phyloP scores from a whole-genome alignment of 2,113 vertebrate genomes.

The Brachirus orientalis region DNA sequence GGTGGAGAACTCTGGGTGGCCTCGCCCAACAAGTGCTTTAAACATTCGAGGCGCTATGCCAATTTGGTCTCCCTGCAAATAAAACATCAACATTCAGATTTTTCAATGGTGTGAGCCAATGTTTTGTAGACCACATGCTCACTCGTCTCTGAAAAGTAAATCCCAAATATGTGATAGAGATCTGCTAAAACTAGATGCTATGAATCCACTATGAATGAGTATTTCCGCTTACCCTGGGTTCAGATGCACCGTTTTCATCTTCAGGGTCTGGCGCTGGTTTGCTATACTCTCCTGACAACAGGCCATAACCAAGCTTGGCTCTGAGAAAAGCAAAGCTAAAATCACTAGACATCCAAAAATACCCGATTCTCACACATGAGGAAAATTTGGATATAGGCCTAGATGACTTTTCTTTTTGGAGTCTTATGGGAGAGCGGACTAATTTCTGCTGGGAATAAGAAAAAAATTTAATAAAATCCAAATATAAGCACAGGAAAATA shows the following conservation, averaged over 20 bases:
- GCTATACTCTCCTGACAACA: conserved; percentile 96
- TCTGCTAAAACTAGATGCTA: conserved; percentile 8
- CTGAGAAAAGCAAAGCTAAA: conserved; percentile 73
- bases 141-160: conserved; percentile 3
- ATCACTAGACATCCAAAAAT: conserved; percentile 29
- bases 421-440: conserved; percentile 5
- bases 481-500: no score
- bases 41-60: conserved; percentile 97
- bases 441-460: conserved; percentile 12
- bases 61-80: conserved; percentile 89
- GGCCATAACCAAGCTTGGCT: conserved; percentile 94
- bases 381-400: conserved; percentile 19
- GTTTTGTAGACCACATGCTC: background rate
- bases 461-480: no score
- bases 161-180: background rate
- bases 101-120: background rate
- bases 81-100: background rate
- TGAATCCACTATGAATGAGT: conserved; percentile 2
- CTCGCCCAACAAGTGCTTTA: conserved; percentile 94
- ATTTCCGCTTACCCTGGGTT: conserved; percentile 86
- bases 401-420: conserved; percentile 25
- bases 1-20: conserved; percentile 97
- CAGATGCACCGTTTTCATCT: conserved; percentile 84
- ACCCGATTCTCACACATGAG: conserved; percentile 7
- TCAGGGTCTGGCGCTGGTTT: conserved; percentile 87